Conservation (phyloP, 1,140 invertebrate genomes). For the Sarcophaga bullata region DNA sequence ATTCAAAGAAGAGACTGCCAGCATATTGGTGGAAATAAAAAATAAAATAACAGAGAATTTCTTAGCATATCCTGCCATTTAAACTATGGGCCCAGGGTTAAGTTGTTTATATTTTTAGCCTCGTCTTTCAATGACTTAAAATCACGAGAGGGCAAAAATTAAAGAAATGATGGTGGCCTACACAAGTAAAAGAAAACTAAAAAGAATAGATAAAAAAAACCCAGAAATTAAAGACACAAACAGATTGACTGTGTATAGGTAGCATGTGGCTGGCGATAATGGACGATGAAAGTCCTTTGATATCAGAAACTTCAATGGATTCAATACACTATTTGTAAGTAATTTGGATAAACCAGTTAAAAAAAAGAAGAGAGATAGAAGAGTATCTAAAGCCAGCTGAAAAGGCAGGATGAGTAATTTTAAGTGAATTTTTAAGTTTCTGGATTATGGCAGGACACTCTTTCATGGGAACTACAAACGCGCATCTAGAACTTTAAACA, state of each 20-base stretch:
- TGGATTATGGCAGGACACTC: not conserved
- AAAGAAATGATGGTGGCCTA: not conserved
- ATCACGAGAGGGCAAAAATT: not conserved
- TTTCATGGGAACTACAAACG: too few relatives aligned
- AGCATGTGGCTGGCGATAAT: not conserved
- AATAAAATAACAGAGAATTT: too few relatives aligned
- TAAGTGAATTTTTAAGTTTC: conserved; percentile 12
- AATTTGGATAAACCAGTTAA: conserved; percentile 21
- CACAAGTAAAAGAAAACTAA: not conserved
- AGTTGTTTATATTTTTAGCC: too few relatives aligned
- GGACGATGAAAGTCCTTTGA: conserved; percentile 3
- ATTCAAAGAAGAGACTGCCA: not conserved
- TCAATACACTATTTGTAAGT: conserved; percentile 13
- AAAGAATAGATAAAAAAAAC: not conserved
- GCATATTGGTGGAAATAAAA: too few relatives aligned
- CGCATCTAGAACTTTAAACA: not conserved
- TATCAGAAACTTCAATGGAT: conserved; percentile 22
- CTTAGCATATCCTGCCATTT: too few relatives aligned
- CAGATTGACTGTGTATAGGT: not conserved
- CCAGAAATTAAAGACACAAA: not conserved
- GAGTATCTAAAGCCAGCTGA: not conserved
- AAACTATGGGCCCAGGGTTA: too few relatives aligned
- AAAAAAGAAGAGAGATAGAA: not conserved
- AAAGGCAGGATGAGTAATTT: not conserved
- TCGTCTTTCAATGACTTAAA: not conserved